These are phyloP conservation scores for Zosterops hypoxanthus DNA, from an alignment of 2,113 vertebrate species.

Conservation along the genomic window DNA sequence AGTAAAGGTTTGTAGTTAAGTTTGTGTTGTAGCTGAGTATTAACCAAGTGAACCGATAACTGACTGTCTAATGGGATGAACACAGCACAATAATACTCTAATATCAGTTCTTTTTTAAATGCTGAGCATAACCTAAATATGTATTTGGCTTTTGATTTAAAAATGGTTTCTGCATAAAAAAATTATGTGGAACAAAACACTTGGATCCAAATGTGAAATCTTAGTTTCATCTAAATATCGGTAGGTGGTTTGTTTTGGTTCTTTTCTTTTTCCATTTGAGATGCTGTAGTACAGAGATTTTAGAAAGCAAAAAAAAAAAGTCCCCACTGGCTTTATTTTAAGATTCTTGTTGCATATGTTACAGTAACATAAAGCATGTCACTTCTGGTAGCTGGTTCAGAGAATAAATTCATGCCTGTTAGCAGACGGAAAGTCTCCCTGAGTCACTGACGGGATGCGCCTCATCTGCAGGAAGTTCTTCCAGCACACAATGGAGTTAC, in stretches of 20 bases:
- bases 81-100: not conserved
- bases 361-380: not conserved
- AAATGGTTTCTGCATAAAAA: not conserved
- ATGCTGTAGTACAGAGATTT: not conserved
- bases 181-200: not conserved
- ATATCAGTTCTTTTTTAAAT: not conserved
- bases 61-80: not conserved
- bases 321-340: constrained; percentile 11
- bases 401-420: not conserved
- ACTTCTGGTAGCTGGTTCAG: constrained; percentile 39
- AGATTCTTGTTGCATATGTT: constrained; percentile 18
- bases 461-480: constrained; percentile 62
- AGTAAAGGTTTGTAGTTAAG: not conserved
- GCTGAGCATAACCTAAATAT: not conserved
- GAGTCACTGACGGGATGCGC: not conserved
- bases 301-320: not conserved
- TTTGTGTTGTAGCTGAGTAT: not conserved
- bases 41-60: not conserved
- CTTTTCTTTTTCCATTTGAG: not conserved
- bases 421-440: not conserved
- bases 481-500: constrained; percentile 29
- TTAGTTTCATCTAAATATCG: not conserved
- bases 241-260: not conserved
- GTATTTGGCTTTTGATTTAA: not conserved
- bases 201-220: not conserved